phyloP scores from a whole-genome alignment of 2,113 vertebrate species.

The Collichthys lucidus region DNA sequence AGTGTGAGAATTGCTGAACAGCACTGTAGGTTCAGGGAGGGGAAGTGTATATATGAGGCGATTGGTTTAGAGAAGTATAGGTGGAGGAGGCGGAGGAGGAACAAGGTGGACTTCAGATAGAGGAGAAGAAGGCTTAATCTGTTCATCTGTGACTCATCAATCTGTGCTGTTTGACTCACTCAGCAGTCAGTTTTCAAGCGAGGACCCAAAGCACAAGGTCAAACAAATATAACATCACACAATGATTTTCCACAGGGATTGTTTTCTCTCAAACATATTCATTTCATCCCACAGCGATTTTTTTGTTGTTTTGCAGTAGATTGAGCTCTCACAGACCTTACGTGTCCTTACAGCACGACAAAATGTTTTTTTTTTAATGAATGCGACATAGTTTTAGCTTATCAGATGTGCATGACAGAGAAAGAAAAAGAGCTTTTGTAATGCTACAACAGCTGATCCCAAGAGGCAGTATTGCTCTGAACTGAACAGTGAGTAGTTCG shows the following conservation, averaged over 20 bases:
- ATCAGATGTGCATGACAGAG: conserved; percentile 5
- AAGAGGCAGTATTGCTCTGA: conserved; percentile 26
- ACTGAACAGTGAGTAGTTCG: conserved; percentile 12
- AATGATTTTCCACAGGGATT: neutral
- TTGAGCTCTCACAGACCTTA: neutral
- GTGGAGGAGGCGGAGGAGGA: conserved; percentile 17
- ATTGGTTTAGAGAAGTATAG: conserved; percentile 47
- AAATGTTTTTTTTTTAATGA: neutral
- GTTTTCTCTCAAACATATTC: conserved; percentile 4
- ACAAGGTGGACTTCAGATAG: conserved; percentile 47
- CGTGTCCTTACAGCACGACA: neutral
- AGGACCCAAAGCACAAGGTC: conserved; percentile 49
- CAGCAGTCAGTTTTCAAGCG: conserved; percentile 28
- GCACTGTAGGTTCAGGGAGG: conserved; percentile 57
- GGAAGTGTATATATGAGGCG: conserved; percentile 42
- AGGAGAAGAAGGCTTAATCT: conserved; percentile 55
- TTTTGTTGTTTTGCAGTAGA: neutral
- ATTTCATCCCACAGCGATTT: neutral
- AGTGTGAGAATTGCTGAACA: conserved; percentile 69
- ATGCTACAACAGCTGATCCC: conserved; percentile 4
- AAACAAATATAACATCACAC: conserved; percentile 24
- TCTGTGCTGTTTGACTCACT: conserved; percentile 51
- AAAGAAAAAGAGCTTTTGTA: conserved; percentile 13
- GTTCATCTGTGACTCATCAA: conserved; percentile 70
- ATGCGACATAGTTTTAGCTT: neutral